Evolutionary conservation across 2,113 vertebrate species (phyloP), one percentile per base, ranked within the genome.

Genomic region (human): DNA sequence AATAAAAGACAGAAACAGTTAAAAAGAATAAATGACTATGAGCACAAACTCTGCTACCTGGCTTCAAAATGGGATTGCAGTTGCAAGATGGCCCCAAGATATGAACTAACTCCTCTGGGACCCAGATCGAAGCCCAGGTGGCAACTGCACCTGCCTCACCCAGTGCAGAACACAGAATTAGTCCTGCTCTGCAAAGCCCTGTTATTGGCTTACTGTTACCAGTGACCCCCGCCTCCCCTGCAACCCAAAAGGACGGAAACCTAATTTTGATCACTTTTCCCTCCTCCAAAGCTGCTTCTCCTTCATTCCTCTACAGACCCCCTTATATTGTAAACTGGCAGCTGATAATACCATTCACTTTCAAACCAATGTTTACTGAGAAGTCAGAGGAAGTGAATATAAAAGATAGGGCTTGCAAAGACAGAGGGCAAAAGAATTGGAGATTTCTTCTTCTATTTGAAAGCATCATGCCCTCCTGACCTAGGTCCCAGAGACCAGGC

Each of bases 81-180:
- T 6, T 50, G 22, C 81, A 73, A 73, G 68, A n/a, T 32, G 73
- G 27, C 45, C 45, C 61, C 68, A 8, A 64, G 61, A 70, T 12
- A 38, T 22, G 7, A 27, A 66, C 16, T 14, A 16, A 84, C 22
- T 72, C 17, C 72, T 70, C 43, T 45, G 48, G 30, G 68, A 7
- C 14, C 16, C 89, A 57, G 13, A 22, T 3, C 4, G 75, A 82
- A 89, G 6, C 8, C 11, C 25, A 52, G 25, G 43, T 68, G 20
- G 38, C 30, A 50, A n/a, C 64, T 52, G 25, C 6, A 0, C 38
- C n/a, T 9, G 35, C 2, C 20, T 45, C 1, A 0, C 14, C 35
- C 23, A 1, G n/a, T 1, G 18, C 9, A 25, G 43, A 81, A 23
- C 3, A 59, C 32, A 57, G 40, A 96, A 11, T 43, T 0, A 45